These are phyloP conservation scores for Xenotilapia caudafasciata DNA, from an alignment of 2,113 vertebrate genomes.

Conservation along the genomic window DNA sequence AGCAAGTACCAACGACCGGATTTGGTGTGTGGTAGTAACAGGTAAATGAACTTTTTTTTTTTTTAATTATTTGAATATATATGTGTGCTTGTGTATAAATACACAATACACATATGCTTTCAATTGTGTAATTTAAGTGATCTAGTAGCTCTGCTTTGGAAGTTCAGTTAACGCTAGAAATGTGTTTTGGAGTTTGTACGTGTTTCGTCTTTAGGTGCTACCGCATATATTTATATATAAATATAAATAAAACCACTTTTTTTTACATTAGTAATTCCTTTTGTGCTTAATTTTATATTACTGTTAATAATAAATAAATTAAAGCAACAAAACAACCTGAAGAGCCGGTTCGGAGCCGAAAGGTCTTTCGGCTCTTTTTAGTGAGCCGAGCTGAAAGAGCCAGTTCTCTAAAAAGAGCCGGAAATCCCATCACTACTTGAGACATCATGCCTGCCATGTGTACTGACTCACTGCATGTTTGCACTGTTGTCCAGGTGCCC, in stretches of 20 bases:
- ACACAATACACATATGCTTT: rapidly evolving
- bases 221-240: neutral
- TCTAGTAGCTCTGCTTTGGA: neutral
- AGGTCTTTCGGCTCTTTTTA: neutral
- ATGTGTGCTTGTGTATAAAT: neutral
- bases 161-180: neutral
- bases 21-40: no score
- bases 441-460: neutral
- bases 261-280: neutral
- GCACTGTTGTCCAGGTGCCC: conserved; percentile 61
- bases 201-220: neutral
- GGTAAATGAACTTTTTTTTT: no score
- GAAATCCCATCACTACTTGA: neutral
- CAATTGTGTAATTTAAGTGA: neutral
- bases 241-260: neutral
- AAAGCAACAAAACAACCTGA: neutral
- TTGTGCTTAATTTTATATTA: neutral
- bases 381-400: neutral
- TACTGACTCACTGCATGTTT: neutral
- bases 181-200: neutral
- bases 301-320: neutral
- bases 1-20: no score
- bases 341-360: rapidly evolving
- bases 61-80: rapidly evolving
- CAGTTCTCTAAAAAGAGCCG: neutral